A percentile compares a stretch with the other conserved stretches of the same genome.
Evolutionary conservation across 2,797 vertebrate genomes (phyloP).

Genomic region (Lepilemur ruficaudatus): DNA sequence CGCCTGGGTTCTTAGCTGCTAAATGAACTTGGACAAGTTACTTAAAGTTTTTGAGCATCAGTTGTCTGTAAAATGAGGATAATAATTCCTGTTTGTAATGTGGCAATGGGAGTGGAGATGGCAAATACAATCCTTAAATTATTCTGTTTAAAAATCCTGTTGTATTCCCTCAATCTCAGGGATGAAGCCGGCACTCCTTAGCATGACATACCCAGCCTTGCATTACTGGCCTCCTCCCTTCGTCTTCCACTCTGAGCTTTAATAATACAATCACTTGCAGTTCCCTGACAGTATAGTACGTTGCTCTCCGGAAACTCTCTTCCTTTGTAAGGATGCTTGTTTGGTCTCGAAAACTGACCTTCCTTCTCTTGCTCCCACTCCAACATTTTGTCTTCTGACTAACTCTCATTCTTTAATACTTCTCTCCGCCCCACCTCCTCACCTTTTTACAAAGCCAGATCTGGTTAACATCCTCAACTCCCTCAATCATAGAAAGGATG

Average conservation of each 20-base stretch:
- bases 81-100: background rate
- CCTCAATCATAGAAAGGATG: background rate
- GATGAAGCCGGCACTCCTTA: background rate
- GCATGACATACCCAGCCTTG: background rate
- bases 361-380: background rate
- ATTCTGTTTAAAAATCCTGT: background rate
- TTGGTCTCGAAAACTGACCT: background rate
- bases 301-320: background rate
- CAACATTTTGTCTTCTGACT: background rate
- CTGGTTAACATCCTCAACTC: background rate
- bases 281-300: background rate
- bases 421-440: fast-evolving
- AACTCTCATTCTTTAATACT: background rate
- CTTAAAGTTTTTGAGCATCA: background rate
- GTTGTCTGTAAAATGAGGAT: background rate
- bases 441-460: background rate
- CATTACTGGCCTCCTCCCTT: background rate
- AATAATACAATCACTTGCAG: background rate
- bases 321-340: background rate
- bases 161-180: background rate
- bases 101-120: background rate
- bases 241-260: background rate
- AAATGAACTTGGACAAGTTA: background rate
- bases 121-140: background rate
- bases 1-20: background rate